phyloP scores from a whole-genome alignment of 2,888 invertebrate species.

The Pharmacophagus antenor region DNA sequence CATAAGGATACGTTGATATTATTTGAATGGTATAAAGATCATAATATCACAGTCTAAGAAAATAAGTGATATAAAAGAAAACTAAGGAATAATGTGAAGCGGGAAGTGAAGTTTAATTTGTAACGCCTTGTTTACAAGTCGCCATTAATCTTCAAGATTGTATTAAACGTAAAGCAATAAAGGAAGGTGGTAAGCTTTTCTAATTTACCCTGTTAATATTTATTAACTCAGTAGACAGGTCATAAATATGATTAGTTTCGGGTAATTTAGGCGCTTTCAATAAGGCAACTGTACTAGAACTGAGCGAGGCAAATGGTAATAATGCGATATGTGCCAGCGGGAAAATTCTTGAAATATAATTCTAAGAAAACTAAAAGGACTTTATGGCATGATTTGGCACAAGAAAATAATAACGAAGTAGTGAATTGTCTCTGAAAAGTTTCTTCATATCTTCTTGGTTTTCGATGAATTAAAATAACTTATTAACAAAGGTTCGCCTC shows the following conservation, averaged over 20 bases:
- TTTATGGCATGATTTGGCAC: constrained; percentile 10
- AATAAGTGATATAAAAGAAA: not conserved
- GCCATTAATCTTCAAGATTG: constrained; percentile 14
- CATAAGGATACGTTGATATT: no score
- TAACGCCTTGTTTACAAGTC: constrained; percentile 14
- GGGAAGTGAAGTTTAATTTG: constrained; percentile 4
- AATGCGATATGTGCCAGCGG: constrained; percentile 20
- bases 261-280: constrained; percentile 24
- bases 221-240: constrained; percentile 23
- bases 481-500: no score
- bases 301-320: constrained; percentile 21
- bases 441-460: not conserved
- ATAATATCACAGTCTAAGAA: not conserved
- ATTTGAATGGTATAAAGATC: no score
- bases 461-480: not conserved
- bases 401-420: constrained; percentile 10
- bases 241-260: constrained; percentile 29
- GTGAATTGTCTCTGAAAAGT: not conserved
- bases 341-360: constrained; percentile 7
- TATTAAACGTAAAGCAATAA: constrained; percentile 12
- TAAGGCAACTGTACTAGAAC: constrained; percentile 22
- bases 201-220: constrained; percentile 17
- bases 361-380: constrained; percentile 21
- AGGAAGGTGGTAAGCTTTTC: constrained; percentile 18
- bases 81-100: not conserved